Base-by-base conservation (phyloP, 2,797 vertebrate species). In the Myotis findleyi region DNA sequence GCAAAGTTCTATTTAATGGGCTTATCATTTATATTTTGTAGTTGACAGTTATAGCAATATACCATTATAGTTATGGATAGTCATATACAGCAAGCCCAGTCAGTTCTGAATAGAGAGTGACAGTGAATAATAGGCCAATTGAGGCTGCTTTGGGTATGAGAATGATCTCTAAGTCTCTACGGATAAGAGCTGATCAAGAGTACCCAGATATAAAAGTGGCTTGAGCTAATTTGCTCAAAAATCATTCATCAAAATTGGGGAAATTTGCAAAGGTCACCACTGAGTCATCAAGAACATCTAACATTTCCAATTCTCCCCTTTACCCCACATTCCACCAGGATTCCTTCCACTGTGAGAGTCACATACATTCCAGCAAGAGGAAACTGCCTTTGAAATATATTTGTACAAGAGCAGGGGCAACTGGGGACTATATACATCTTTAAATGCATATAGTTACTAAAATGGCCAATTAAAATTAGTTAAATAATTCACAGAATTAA, bases 401-500 rank as follows among this genome's bases (percentile, higher is more conserved):
- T 38, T 33, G 13, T 3, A 21, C 80, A 91, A 76, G 66, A 97
- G 3, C 3, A 10, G 53, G 3, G 17, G 6, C 73, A 92, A 71
- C 36, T 83, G 83, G 87, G 66, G 86, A 80, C 14, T 14, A 82
- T 1, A 1, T 41, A 83, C 83, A 88, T 87, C 73, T 97, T 44
- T 36, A 96, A 75, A 73, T 84, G 96, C 94, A 93, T 84, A 94
- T 84, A 96, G 85, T 87, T 97, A 81, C 90, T 94, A 83, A 97
- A 97, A 89, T 16, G 4, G 84, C 36, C 86, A 87, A 97, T 97
- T 97, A 97, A 89, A 82, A 84, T 94, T 93, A 96, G 91, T 95
- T 82, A 1, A 97, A 71, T 87, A 97, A 93, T 96, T 96, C 80
- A 98, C 96, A 97, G 90, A 84, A 83, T 93, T 95, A 93, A 96